Base-by-base conservation (phyloP, 2,113 vertebrate genomes). In the Phainopepla nitens region DNA sequence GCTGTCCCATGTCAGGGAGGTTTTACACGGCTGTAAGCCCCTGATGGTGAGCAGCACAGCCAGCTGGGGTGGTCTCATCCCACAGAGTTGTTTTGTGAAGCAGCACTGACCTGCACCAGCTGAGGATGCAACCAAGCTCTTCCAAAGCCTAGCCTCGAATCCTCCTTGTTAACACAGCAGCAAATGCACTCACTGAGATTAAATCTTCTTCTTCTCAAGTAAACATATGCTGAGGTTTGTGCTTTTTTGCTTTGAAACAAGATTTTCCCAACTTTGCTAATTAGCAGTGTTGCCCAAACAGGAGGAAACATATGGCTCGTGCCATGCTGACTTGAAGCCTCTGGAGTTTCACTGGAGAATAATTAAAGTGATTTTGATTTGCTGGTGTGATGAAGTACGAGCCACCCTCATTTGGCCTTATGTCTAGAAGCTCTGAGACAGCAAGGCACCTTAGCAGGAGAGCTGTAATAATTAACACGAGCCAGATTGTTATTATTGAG, bases 331-430 rank as follows among this genome's bases (percentile, higher is more conserved):
- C 91, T 89, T 75, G 86, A 95, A 97, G 77, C 57, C 85, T 76
- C 90, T 76, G 71, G 85, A 94, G 68, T 92, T 82, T 70, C 62
- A 70, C 82, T 76, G 61, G 57, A 95, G 51, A 83, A 60, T 90
- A 95, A 95, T 97, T 95, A 97, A 90, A 95, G 75, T 54, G 82
- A 85, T 90, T 83, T 94, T 96, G 93, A 92, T 94, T 95, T 92
- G 73, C 87, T 87, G 76, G 44, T 6, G 0, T 82, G 85, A 94
- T 82, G 92, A 90, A 93, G 42, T 44, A 86, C 4, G 6, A 94
- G 75, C 21, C 79, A 29, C 64, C 71, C 44, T 90, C 39, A 4
- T 66, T 92, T 70, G 50, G 44, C 33, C 27, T 94, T 69, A 71
- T 60, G 70, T 66, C 90, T 84, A 42, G 54, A 51, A 86, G 33